Percentiles rank a stretch among this genome's conserved stretches.
phyloP scores from a whole-genome alignment of 2,888 invertebrate genomes.

The Aspidapion aeneum region DNA sequence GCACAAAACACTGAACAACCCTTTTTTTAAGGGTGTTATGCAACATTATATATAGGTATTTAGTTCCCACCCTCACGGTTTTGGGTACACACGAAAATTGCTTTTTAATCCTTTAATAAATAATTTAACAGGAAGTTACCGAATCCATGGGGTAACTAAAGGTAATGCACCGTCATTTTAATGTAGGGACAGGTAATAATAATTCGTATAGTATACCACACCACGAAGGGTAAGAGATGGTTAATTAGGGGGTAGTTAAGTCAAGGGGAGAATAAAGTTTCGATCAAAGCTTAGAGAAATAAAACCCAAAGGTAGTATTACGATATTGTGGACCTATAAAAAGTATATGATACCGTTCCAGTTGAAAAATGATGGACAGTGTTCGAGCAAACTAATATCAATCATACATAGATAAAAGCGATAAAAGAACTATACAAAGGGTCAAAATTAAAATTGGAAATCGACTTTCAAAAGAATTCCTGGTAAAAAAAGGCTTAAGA shows the following conservation, averaged over 20 bases:
- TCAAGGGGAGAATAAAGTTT: background rate
- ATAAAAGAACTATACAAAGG: too few relatives aligned
- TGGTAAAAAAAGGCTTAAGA: too few relatives aligned
- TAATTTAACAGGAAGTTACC: background rate
- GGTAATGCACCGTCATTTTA: background rate
- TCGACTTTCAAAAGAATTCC: too few relatives aligned
- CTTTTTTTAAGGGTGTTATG: background rate
- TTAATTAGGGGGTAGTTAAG: background rate
- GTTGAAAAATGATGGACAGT: too few relatives aligned
- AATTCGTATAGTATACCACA: background rate
- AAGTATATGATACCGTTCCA: too few relatives aligned
- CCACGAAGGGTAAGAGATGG: background rate
- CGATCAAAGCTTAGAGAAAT: too few relatives aligned
- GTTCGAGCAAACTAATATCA: too few relatives aligned
- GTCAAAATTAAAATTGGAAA: too few relatives aligned
- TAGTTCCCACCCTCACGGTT: background rate
- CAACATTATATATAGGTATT: background rate
- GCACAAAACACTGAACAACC: background rate
- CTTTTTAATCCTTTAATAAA: background rate
- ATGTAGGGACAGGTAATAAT: background rate
- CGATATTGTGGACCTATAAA: too few relatives aligned
- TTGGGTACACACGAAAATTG: background rate
- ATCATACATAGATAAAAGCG: too few relatives aligned
- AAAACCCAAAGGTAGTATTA: too few relatives aligned
- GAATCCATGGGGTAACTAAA: background rate